Base-by-base conservation (phyloP, 2,113 vertebrate genomes). In the Austrofundulus limnaeus region DNA sequence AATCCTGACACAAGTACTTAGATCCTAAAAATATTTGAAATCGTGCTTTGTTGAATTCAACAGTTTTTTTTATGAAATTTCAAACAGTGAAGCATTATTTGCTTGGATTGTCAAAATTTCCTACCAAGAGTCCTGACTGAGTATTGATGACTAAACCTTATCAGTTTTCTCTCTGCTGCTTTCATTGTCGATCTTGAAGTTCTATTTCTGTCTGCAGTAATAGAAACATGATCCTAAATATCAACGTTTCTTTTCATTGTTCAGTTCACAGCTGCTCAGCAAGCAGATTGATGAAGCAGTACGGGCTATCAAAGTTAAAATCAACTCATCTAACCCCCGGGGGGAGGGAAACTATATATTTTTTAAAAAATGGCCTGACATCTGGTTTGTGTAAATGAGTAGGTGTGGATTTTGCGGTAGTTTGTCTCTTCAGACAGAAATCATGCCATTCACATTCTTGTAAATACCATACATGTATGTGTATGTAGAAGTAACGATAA, bases 211-310 rank as follows among this genome's bases (percentile, higher is more conserved):
- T 75, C 75, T 57, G 72, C 80, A 69, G 69, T 55, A 75, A 85
- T 63, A 70, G 68, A 74, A 79, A 87, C 76, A 72, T 75, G 81
- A 85, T 81, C 57, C 80, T 62, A 85, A 89, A 90, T 79, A 85
- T 88, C 76, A 81, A 64, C 69, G 68, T 61, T 58, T 50, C 64
- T 20, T 77, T 78, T 86, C 68, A 74, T 64, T 86, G 77, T 65
- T 76, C 72, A 75, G 80, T 70, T 66, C 74, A 72, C 72, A 76
- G 75, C 81, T 87, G 83, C 84, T 76, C 74, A 60, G 42, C 73
- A 24, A 53, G 23, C 61, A 72, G 76, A 61, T 78, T 76, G 80
- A 85, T 82, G 65, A 79, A 75, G 61, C 64, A 15, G 23, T 68
- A 41, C 49, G 70, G 69, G 65, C 78, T 50, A 53, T 70, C 58